Conservation (phyloP, 2,113 vertebrate genomes). For the Gopherus flavomarginatus region DNA sequence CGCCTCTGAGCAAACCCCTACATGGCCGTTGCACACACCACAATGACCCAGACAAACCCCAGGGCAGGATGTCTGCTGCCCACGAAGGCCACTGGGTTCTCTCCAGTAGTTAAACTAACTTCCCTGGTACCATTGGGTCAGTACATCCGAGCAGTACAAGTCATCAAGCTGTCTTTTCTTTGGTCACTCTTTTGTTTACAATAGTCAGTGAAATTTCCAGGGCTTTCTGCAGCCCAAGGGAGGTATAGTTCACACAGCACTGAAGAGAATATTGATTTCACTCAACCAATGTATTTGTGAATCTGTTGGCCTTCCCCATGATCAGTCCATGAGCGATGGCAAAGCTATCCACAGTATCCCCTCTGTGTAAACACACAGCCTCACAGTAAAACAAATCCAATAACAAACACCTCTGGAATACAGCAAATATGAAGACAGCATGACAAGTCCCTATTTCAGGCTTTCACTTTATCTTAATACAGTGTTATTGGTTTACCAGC, state of each 20-base stretch:
- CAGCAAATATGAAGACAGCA: background rate
- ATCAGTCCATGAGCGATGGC: constrained; percentile 15
- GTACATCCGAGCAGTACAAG: background rate
- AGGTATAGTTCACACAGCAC: background rate
- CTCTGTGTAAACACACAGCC: background rate
- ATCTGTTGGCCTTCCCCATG: background rate
- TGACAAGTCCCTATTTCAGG: background rate
- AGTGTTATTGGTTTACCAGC: background rate
- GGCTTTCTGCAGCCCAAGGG: background rate
- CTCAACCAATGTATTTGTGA: background rate
- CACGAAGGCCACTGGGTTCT: background rate
- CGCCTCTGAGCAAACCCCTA: no score
- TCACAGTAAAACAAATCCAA: constrained; percentile 1
- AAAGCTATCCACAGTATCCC: background rate
- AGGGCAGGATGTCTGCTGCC: no score
- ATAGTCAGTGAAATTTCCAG: background rate
- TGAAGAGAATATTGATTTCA: constrained; percentile 15
- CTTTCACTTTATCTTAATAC: constrained; percentile 8
- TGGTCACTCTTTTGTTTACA: background rate
- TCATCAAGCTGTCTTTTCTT: background rate
- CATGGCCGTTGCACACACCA: no score
- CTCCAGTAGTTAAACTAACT: background rate
- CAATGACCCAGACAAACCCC: no score
- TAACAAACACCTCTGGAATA: constrained; percentile 9
- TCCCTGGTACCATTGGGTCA: background rate